Evolutionary conservation across 2,113 vertebrate genomes (phyloP), one percentile per base, ranked within the genome.

Genomic region (Ptilorrhoa leucosticta): DNA sequence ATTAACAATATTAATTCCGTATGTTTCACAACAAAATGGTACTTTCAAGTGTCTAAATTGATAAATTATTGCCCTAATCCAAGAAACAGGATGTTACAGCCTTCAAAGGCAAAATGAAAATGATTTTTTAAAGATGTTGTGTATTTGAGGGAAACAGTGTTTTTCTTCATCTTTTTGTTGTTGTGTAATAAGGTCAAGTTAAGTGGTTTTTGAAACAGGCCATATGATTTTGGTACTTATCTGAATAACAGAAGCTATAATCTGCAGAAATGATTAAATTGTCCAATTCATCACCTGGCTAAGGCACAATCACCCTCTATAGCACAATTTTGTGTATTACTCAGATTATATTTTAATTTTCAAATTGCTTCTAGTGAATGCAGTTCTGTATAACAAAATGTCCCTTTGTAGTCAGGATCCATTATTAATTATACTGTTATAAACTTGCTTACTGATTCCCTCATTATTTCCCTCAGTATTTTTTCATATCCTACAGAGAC

Each of bases 271-370:
- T 72, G 17, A 91, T 79, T 89, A 60, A 82, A 61, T 42, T 60
- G 48, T 57, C 37, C 50, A 64, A 8, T 81, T 84, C 37, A 57
- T 94, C 87, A 79, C 83, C 83, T 79, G 76, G 39, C 10, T 93
- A 40, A 83, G 24, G 47, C 44, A 81, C 16, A 70, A 40, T 45
- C 58, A 47, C 50, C 37, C 39, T 88, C 65, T 40, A 45, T 28
- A 87, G 33, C 45, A 78, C 60, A 57, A 54, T 84, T 89, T 84
- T 75, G 28, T 80, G 14, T 44, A 57, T 60, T 72, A 65, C 42
- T 61, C 42, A 85, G 58, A 91, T 89, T 82, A 68, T 65, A 40
- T 80, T 89, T 93, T 83, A 83, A 89, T 89, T 94, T 85, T 85
- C 40, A 61, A 76, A 87, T 73, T 78, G 31, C 61, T 90, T 80